Percentiles rank a stretch among this genome's conserved stretches.
phyloP scores from a whole-genome alignment of 2,797 vertebrate species.

The Phataginus tetradactyla region DNA sequence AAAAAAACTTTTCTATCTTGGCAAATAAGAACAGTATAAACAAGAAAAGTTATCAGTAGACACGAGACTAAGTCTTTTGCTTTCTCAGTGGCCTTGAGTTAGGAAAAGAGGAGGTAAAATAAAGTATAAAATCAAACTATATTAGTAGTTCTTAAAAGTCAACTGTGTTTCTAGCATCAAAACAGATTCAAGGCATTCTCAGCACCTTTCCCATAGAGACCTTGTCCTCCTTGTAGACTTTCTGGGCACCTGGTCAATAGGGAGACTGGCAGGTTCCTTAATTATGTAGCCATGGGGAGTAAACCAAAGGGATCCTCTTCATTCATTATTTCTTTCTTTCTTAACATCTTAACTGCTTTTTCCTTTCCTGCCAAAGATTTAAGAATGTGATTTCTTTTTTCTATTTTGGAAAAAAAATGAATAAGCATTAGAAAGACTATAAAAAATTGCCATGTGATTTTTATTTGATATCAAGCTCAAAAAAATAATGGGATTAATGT shows the following conservation, averaged over 20 bases:
- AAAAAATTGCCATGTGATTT: constrained; percentile 48
- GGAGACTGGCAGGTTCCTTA: neutral
- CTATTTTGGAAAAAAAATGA: neutral
- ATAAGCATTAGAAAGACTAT: constrained; percentile 22
- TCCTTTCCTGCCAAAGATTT: constrained; percentile 21
- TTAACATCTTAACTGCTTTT: neutral
- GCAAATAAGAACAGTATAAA: neutral
- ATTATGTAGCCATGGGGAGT: rapidly evolving
- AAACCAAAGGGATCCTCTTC: neutral
- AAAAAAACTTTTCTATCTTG: too few species aligned
- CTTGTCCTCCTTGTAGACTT: neutral
- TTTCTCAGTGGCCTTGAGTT: neutral
- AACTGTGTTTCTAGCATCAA: rapidly evolving
- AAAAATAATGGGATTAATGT: constrained; percentile 66
- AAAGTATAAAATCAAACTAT: neutral
- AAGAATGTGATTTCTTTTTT: neutral
- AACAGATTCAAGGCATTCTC: neutral
- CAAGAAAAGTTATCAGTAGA: neutral
- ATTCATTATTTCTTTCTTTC: neutral
- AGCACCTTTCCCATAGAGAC: rapidly evolving
- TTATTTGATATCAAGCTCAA: constrained; percentile 45
- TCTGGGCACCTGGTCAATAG: neutral
- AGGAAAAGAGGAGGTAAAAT: neutral
- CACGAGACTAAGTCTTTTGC: neutral
- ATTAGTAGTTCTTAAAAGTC: neutral